Evolutionary conservation across 2,113 vertebrate species (phyloP).

Genomic region (Hiodon tergisus): DNA sequence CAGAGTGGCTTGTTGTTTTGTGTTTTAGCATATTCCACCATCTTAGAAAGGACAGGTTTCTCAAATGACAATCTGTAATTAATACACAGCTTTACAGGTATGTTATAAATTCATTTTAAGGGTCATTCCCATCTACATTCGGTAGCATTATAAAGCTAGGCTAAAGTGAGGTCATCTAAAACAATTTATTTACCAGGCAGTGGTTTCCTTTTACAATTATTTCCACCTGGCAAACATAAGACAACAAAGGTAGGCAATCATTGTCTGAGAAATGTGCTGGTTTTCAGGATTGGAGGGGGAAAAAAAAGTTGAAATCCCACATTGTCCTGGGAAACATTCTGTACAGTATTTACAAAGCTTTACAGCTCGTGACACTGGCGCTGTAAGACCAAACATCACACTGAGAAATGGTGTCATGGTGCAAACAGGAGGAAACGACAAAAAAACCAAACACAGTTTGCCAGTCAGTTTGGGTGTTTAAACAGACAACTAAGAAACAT

Average conservation of each 20-base stretch:
- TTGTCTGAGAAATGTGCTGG: slow-evolving; percentile 12
- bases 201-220: slow-evolving; percentile 54
- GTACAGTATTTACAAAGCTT: slow-evolving; percentile 64
- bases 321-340: slow-evolving; percentile 48
- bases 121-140: slow-evolving; percentile 54
- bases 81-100: slow-evolving; percentile 16
- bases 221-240: slow-evolving; percentile 21
- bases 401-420: neutral
- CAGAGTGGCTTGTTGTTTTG: too few species aligned
- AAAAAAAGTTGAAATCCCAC: slow-evolving; percentile 29
- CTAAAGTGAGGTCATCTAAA: slow-evolving; percentile 32
- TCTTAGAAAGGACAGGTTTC: neutral
- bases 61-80: slow-evolving; percentile 14
- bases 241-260: slow-evolving; percentile 20
- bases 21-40: neutral
- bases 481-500: slow-evolving; percentile 17
- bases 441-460: slow-evolving; percentile 47
- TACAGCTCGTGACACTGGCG: slow-evolving; percentile 44
- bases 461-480: slow-evolving; percentile 8
- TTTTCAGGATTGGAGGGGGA: slow-evolving; percentile 10
- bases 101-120: slow-evolving; percentile 45
- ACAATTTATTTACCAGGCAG: slow-evolving; percentile 56
- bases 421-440: slow-evolving; percentile 30
- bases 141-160: slow-evolving; percentile 41
- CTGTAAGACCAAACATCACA: neutral